Base-by-base conservation (phyloP, 2,797 vertebrate species). In the Australoheros facetus region DNA sequence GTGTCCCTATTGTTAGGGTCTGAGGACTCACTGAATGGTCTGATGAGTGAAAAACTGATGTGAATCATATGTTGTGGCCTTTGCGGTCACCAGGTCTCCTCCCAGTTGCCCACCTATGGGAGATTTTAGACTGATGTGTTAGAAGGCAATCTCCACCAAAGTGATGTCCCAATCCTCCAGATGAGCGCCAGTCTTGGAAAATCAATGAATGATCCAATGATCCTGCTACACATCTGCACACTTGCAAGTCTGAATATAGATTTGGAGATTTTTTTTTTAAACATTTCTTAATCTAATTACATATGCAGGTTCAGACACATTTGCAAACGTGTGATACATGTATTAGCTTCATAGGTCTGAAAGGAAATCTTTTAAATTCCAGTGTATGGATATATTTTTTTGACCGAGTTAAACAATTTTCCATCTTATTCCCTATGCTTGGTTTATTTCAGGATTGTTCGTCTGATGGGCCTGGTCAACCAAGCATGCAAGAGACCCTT, bases 401-500 rank as follows among this genome's bases (percentile, higher is more conserved):
- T 30, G 13, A 73, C 23, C 21, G 42, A 17, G 32, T 32, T 53
- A 42, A 76, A 78, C 13, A 19, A 19, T 30, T 64, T 23, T 3
- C 19, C 19, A 10, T 45, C 16, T 71, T 71, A 53, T 74, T 85
- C 55, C 55, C 39, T 77, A 4, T 85, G 1, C 54, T 77, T 90
- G 78, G 81, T 56, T 73, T 79, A 83, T 85, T 92, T 86, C 89
- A 96, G 98, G 95, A 96, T 98, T 93, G 95, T 92, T 84, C 97
- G 97, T 89, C 92, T 99, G 92, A 98, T 98, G 97, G 97, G 97
- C 85, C 93, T 99, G 90, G 96, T 97, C 92, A 97, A 96, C 64
- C 95, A 97, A 94, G 96, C 98, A 62, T 97, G 97, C 93, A 99
- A 98, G 94, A 96, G 97, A 94, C 96, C 95, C 71, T 94, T 95